phyloP scores from a whole-genome alignment of 2,888 invertebrate species.

The Sminthurides aquaticus region DNA sequence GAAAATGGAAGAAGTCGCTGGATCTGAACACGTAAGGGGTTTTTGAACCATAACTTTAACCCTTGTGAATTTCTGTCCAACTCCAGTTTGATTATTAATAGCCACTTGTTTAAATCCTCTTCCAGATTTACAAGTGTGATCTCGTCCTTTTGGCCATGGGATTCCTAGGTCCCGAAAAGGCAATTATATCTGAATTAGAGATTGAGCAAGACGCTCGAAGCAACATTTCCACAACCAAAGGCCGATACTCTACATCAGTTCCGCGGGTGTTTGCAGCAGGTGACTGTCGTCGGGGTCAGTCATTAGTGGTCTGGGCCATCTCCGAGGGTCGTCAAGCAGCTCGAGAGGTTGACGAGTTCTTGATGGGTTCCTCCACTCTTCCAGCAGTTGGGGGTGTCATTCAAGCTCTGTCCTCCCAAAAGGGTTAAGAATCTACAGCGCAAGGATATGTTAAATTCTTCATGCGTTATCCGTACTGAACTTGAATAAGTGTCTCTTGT shows the following conservation, averaged over 20 bases:
- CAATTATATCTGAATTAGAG: constrained; percentile 68
- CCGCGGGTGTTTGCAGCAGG: constrained; percentile 90
- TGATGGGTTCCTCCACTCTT: constrained; percentile 67
- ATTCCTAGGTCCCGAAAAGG: constrained; percentile 90
- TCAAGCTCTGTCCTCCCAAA: constrained; percentile 43
- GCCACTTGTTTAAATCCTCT: constrained; percentile 5
- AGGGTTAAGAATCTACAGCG: constrained; percentile 40
- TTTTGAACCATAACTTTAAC: neutral
- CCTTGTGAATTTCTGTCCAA: neutral
- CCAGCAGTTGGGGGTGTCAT: constrained; percentile 87
- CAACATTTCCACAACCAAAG: constrained; percentile 74
- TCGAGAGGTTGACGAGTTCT: constrained; percentile 77
- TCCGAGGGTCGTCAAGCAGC: constrained; percentile 97
- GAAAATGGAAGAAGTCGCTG: constrained; percentile 82
- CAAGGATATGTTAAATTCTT: neutral
- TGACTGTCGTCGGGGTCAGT: constrained; percentile 98
- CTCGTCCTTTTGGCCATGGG: constrained; percentile 96
- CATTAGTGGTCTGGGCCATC: constrained; percentile 97
- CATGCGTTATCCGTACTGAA: too few species aligned
- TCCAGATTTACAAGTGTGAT: constrained; percentile 69
- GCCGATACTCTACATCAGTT: constrained; percentile 69
- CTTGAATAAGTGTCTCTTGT: too few species aligned
- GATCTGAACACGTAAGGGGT: constrained; percentile 57
- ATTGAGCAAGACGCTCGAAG: constrained; percentile 82
- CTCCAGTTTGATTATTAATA: neutral